These are phyloP conservation scores for Neosilurus hyrtlii DNA, from an alignment of 2,797 vertebrate species.

Conservation along the genomic window DNA sequence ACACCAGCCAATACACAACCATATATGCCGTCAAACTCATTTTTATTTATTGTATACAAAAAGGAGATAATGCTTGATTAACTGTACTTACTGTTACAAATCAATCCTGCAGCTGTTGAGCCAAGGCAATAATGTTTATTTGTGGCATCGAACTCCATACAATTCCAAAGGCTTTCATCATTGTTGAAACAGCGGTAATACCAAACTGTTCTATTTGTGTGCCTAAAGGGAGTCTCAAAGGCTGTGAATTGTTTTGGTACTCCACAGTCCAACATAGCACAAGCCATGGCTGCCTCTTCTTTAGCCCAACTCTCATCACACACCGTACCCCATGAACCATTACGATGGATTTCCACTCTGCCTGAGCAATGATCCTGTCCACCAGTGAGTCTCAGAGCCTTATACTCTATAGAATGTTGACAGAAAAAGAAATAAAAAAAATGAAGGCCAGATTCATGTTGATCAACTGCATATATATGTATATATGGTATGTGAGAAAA, in stretches of 20 bases:
- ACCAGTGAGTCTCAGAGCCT: slow-evolving; percentile 64
- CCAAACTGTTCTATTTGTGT: slow-evolving; percentile 52
- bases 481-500: too few relatives aligned
- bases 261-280: slow-evolving; percentile 68
- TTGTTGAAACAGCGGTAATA: fast-evolving
- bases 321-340: slow-evolving; percentile 70
- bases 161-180: slow-evolving; percentile 60
- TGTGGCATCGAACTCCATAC: slow-evolving; percentile 37
- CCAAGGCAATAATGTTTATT: fast-evolving
- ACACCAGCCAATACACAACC: neutral
- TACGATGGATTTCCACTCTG: slow-evolving; percentile 71
- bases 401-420: slow-evolving; percentile 63
- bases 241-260: fast-evolving
- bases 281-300: slow-evolving; percentile 56
- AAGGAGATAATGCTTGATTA: neutral
- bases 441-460: neutral
- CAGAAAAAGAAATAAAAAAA: neutral
- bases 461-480: neutral
- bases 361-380: slow-evolving; percentile 72
- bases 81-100: slow-evolving; percentile 65
- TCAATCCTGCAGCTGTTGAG: slow-evolving; percentile 61
- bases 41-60: neutral
- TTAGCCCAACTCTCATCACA: slow-evolving; percentile 63
- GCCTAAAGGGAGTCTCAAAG: slow-evolving; percentile 53
- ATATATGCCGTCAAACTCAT: neutral